Evolutionary conservation across 2,797 vertebrate genomes (phyloP), one percentile per base, ranked within the genome.

Genomic region (Pipistrellus pipistrellus): DNA sequence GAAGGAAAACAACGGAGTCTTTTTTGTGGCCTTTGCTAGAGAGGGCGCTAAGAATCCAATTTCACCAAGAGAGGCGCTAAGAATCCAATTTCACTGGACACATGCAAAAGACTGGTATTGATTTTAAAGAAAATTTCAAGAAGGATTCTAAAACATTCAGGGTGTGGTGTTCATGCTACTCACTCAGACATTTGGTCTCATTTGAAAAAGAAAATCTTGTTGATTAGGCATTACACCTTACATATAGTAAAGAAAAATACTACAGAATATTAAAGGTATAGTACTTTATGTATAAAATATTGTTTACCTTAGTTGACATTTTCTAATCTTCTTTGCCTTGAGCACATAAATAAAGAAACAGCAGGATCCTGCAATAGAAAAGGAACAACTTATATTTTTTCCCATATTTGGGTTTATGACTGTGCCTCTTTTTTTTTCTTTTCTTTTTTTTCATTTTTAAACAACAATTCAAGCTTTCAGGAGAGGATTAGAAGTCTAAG

Each of bases 151-250:
- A 75, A 57, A 66, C 57, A 27, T 88, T 55, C 73, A 48, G 68
- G 89, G 23, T 0, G 3, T 13, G 6, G 30, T 9, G 8, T 89
- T 87, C 25, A 72, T 76, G 11, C n/a, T 66, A 66, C 38, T 84
- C 51, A 72, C 30, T 76, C 41, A 91, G 59, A 81, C 0, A 66
- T 48, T 89, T 83, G 84, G 23, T 81, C n/a, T 72, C n/a, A 27
- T 72, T 41, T 87, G 53, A 48, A 69, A 89, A 94, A 95, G 17
- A 20, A 72, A 71, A 84, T 78, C 51, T 87, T 51, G 53, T 81
- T 69, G 23, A 38, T 94, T 71, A 38, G 44, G n/a, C 88, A 64
- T 87, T 75, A 66, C 64, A 3, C 18, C 71, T 88, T 66, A 48
- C 30, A 35, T 62, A 18, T 64, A 44, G 83, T 86, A 10, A 53